Base-by-base conservation (phyloP, 1,140 invertebrate species). In the Vollenhovia emeryi region DNA sequence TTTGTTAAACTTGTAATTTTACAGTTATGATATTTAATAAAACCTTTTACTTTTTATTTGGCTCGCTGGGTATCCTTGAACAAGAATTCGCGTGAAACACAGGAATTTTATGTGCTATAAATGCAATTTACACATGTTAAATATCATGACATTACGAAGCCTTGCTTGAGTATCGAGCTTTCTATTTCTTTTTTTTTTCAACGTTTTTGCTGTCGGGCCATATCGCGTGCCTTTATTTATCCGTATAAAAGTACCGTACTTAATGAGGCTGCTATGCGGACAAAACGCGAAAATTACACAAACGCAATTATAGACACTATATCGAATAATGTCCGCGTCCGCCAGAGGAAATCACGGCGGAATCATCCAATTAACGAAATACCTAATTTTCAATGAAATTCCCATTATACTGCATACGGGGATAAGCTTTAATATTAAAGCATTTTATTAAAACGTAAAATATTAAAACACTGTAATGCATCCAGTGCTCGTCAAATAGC, bases 381-480 rank as follows among this genome's bases (percentile, higher is more conserved):
- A 76, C 71, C 80, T 84, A 86, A 86, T 85, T 86, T 86, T 64
- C 80, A 84, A 84, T 76, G 80, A 84, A 76, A 84, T 84, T 84
- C 45, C 80, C 80, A 84, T 84, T 76, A 64, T 76, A 59, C 57
- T 64, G 78, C 60, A 80, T 83, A 84, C 45, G 36, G 43, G 24
- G 36, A 73, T 79, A 64, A 68, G 60, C 60, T 82, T 86, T 86
- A 69, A 85, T 89, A 68, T 86, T 66, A 85, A 85, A 85, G 57
- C 86, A 73, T 79, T 85, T 87, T 86, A 83, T 87, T 71, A 80
- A 87, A 83, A 84, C 57, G 85, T 62, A 78, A 84, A 89, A 84
- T 84, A 84, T 84, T 84, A 84, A 84, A 84, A 84, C 71, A 76
- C 59, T 76, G 80, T 84, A 84, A 84, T 84, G 59, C 73, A 76